phyloP scores from a whole-genome alignment of 2,797 vertebrate genomes.

The Coluber constrictor region DNA sequence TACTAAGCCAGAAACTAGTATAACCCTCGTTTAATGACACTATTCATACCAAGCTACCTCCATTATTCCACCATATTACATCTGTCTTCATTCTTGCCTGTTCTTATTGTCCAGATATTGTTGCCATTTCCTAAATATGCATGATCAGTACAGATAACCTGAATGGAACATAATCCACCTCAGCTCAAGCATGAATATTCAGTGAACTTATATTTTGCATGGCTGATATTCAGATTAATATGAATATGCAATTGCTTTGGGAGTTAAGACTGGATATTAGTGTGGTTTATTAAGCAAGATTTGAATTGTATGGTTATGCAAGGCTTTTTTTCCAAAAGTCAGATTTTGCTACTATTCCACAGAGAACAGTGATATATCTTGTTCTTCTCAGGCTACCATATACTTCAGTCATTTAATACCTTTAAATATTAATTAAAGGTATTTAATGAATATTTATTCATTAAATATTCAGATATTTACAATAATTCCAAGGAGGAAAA shows the following conservation, averaged over 20 bases:
- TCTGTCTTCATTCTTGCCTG: neutral
- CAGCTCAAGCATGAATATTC: neutral
- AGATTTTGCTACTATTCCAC: neutral
- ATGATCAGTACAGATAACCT: neutral
- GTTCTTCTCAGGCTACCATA: neutral
- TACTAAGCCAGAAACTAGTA: neutral
- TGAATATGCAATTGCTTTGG: neutral
- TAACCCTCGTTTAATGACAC: neutral
- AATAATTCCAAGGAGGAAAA: neutral
- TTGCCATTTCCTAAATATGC: neutral
- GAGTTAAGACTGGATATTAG: neutral
- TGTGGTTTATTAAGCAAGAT: neutral
- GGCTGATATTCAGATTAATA: neutral
- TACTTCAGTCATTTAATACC: neutral
- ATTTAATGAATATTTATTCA: neutral
- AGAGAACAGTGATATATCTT: neutral
- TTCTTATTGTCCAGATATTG: neutral
- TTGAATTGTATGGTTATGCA: neutral
- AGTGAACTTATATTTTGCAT: neutral
- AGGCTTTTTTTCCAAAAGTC: neutral
- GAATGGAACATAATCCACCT: neutral
- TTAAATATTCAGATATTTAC: neutral
- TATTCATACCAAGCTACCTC: neutral
- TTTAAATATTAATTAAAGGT: no score
- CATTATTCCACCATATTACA: neutral